Evolutionary conservation across 2,888 invertebrate genomes (phyloP), one percentile per base, ranked within the genome.

Genomic region (Leptinotarsa tumamoca): DNA sequence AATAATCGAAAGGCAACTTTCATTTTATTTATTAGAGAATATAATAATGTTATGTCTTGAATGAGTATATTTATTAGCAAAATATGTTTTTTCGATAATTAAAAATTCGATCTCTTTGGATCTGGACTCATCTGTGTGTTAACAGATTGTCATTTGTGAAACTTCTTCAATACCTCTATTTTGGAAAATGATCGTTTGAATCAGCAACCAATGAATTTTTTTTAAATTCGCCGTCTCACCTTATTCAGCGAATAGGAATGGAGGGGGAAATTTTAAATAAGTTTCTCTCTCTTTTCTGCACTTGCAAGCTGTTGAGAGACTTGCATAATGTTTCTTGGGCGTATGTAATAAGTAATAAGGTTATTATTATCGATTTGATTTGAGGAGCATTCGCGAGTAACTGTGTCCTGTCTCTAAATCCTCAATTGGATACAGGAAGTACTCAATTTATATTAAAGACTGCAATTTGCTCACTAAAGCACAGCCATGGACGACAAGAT

Each of bases 401-500:
- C 10, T 21, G 15, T 13, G 21, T 7, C 33, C 7, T 33, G 63
- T 69, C 33, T 58, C 56, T 1, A 21, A 69, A 21, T 33, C 54
- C 43, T 51, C 17, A 74, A 70, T 74, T 56, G 63, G 50, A 50
- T 54, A 21, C 74, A 70, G 74, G 74, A 74, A 67, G 56, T 69
- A 14, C 43, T 27, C 50, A 69, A 56, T 69, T 69, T 69, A 71
- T 21, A 56, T n/a, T 43, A 71, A 67, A 70, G 66, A 58, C 67
- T 15, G 15, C 27, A 71, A 74, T 61, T 71, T 23, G 15, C 51
- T 50, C 58, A 71, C 61, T 43, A 71, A 58, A 17, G 27, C 54
- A 15, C 58, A 33, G 49, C 56, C 79, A 78, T 77, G 76, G 68
- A 67, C 52, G 73, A 71, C 50, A 61, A 73, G 50, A 49, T 68